These are phyloP conservation scores for Allophyes oxyacanthae DNA, from an alignment of 2,888 invertebrate genomes.

Conservation along the genomic window DNA sequence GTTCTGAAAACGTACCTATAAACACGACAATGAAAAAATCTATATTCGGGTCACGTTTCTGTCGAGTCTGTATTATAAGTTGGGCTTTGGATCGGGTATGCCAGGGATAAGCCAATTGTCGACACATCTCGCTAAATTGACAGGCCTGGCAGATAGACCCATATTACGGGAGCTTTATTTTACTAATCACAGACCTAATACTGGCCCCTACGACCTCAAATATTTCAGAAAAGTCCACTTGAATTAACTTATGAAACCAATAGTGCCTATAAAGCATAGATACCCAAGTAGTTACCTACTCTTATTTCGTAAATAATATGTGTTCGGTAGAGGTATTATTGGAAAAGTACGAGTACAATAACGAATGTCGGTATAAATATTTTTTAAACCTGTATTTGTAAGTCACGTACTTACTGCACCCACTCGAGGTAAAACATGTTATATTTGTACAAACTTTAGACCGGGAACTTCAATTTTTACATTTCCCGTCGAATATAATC, in stretches of 20 bases:
- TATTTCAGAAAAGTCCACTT: constrained; percentile 6
- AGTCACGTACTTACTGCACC: constrained; percentile 23
- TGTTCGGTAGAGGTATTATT: constrained; percentile 10
- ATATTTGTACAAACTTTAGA: constrained; percentile 16
- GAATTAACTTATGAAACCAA: constrained; percentile 26
- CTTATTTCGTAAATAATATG: constrained; percentile 10
- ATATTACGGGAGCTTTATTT: constrained; percentile 50
- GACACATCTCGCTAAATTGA: constrained; percentile 61
- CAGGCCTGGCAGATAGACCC: constrained; percentile 50
- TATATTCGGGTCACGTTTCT: constrained; percentile 67
- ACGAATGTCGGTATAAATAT: constrained; percentile 23
- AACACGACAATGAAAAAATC: constrained; percentile 30
- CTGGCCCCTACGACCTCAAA: constrained; percentile 8
- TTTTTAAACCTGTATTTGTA: constrained; percentile 31
- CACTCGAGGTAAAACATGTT: constrained; percentile 23
- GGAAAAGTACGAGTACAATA: constrained; percentile 12
- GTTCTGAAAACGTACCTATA: constrained; percentile 26
- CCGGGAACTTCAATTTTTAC: constrained; percentile 28
- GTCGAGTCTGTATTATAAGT: constrained; percentile 63
- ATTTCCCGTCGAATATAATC: constrained; percentile 46
- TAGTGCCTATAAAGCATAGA: constrained; percentile 6
- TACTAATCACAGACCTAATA: constrained; percentile 47
- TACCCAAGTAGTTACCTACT: constrained; percentile 22
- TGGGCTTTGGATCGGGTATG: constrained; percentile 62
- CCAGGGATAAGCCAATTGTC: constrained; percentile 68